Base-by-base conservation (phyloP, 2,888 invertebrate species). In the Homarus gammarus region DNA sequence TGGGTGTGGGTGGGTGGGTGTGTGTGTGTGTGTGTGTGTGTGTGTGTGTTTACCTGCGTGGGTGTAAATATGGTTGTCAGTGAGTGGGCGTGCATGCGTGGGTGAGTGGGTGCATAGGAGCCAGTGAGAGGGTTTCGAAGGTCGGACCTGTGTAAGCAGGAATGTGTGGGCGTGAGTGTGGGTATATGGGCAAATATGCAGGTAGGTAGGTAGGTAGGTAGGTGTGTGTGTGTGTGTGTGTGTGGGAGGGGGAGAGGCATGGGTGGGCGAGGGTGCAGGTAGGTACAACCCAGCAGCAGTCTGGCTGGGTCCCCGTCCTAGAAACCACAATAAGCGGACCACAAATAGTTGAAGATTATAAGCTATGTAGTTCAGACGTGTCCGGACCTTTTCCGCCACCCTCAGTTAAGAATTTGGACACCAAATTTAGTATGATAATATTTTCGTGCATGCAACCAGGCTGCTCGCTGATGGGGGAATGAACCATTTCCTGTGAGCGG, bases 181-280 rank as follows among this genome's bases (percentile, higher is more conserved):
- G 3, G 38, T 8, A 31, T n/a, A 18, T 40, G 27, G 22, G 44
- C 40, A 44, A 27, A n/a, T 68, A 44, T 68, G 38, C 27, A 40
- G 22, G 38, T 38, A 64, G 22, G 64, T 68, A 40, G 22, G 64
- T 68, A 81, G 22, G 81, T 64, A 56, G 56, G 64, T 81, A 64
- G 22, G 81, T 64, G 81, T 40, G 38, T 68, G 64, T 40, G 64
- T 38, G 64, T 61, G 40, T 15, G 15, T 40, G 73, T 1, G 73
- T 1, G 73, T 3, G 38, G 8, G 73, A 5, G 73, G 6, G 15
- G 6, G 10, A 12, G 51, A 2, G 15, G 10, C 18, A 18, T 44
- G 51, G 10, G 51, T 51, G 51, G 2, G 51, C 2, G 51, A 12
- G 51, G 2, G 51, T 10, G 51, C 2, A 51, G 6, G 18, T 2